Conservation (phyloP, 2,888 invertebrate genomes). For the Lasioglossum leucozonium region DNA sequence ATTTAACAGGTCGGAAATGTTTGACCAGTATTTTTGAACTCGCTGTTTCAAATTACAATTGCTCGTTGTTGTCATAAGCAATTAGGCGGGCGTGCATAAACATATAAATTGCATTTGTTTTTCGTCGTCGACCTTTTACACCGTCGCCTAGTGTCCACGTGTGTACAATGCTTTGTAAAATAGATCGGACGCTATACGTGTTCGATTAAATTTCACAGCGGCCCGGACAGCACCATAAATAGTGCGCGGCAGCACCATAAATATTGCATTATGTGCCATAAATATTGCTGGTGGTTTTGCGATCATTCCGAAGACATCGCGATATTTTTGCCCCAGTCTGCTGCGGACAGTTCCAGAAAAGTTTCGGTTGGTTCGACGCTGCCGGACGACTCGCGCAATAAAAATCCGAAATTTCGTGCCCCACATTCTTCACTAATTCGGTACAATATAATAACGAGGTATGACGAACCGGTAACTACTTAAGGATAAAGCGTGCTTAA, state of each 20-base stretch:
- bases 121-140: background rate
- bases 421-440: background rate
- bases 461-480: background rate
- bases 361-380: background rate
- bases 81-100: no score
- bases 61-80: no score
- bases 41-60: no score
- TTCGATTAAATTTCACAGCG: conserved; percentile 71
- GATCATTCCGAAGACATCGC: conserved; percentile 9
- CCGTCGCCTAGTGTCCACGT: background rate
- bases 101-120: background rate
- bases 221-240: conserved; percentile 60
- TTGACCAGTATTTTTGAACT: no score
- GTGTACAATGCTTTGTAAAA: conserved; percentile 61
- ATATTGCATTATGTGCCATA: conserved; percentile 51
- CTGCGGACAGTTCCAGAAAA: background rate
- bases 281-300: conserved; percentile 16
- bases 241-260: conserved; percentile 57
- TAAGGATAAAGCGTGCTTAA: no score
- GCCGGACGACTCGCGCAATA: background rate
- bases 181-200: conserved; percentile 39
- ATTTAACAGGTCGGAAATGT: no score
- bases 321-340: background rate
- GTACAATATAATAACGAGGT: background rate
- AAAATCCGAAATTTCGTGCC: background rate